These are phyloP conservation scores for Scarus forsteni DNA, from an alignment of 2,797 vertebrate species.

Conservation along the genomic window DNA sequence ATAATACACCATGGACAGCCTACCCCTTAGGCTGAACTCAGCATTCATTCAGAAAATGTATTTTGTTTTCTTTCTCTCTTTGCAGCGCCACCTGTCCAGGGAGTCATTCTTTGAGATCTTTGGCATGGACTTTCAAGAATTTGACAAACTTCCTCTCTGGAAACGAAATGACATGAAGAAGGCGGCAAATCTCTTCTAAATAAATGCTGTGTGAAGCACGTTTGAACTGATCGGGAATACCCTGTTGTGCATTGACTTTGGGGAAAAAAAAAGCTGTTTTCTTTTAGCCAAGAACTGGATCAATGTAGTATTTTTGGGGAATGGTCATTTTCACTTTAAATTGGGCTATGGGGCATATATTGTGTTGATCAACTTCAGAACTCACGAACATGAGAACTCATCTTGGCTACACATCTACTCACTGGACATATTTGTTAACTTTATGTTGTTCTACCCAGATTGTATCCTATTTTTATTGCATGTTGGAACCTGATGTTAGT, in stretches of 20 bases:
- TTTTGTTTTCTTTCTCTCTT: slow-evolving; percentile 3
- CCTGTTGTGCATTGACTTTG: slow-evolving; percentile 18
- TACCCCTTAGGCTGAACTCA: too few relatives aligned
- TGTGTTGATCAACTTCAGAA: slow-evolving; percentile 1
- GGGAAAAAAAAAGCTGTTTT: neutral
- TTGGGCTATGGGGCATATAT: neutral
- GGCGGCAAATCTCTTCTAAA: slow-evolving; percentile 92
- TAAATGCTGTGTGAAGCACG: neutral
- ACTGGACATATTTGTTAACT: slow-evolving; percentile 10
- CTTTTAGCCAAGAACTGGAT: slow-evolving; percentile 7
- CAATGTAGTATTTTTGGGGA: neutral
- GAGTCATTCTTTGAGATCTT: slow-evolving; percentile 93
- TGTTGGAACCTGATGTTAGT: neutral
- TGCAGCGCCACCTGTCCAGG: slow-evolving; percentile 92
- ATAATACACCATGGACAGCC: too few relatives aligned
- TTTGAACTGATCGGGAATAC: slow-evolving; percentile 7
- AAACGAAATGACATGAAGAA: slow-evolving; percentile 98
- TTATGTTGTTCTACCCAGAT: neutral
- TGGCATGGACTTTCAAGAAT: slow-evolving; percentile 93
- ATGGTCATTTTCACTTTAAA: neutral
- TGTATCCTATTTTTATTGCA: neutral
- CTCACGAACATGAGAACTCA: slow-evolving; percentile 37
- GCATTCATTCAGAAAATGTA: too few relatives aligned
- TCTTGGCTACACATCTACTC: slow-evolving; percentile 7
- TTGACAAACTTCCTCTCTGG: slow-evolving; percentile 95